Conservation (phyloP, 2,888 invertebrate genomes). For the Willowsia nigromaculata region DNA sequence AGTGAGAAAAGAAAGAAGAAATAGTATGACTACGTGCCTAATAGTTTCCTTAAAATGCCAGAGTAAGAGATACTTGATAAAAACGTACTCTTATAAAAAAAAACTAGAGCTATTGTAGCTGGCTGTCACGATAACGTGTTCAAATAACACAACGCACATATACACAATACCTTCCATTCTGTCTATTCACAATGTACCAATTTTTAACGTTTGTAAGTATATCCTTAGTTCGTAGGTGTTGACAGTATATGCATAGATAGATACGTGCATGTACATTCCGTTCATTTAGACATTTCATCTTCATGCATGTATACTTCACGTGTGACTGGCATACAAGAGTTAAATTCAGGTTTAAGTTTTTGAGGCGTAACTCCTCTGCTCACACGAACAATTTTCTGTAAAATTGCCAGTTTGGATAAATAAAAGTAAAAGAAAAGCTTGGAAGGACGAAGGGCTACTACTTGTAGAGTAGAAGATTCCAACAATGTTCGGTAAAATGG, state of each 20-base stretch:
- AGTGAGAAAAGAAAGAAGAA: neutral
- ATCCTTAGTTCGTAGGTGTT: neutral
- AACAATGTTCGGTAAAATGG: neutral
- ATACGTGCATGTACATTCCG: neutral
- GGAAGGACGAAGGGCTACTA: neutral
- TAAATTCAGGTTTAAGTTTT: constrained; percentile 16
- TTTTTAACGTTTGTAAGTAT: neutral
- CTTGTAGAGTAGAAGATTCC: constrained; percentile 18
- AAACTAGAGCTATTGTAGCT: neutral
- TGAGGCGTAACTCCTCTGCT: constrained; percentile 36
- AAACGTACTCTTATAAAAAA: neutral
- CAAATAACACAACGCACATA: neutral
- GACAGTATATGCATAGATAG: neutral
- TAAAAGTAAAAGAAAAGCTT: neutral
- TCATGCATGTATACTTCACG: neutral
- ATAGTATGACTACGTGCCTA: constrained; percentile 21
- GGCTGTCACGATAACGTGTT: neutral
- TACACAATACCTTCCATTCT: neutral
- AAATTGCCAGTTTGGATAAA: constrained; percentile 24
- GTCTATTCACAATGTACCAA: neutral
- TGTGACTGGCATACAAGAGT: neutral
- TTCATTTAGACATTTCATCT: neutral
- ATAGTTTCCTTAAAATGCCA: constrained; percentile 22
- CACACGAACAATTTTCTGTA: constrained; percentile 45
- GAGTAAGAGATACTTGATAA: constrained; percentile 2